Evolutionary conservation across 1,140 invertebrate genomes (phyloP), one percentile per base, ranked within the genome.

Genomic region (Diuraphis noxia): DNA sequence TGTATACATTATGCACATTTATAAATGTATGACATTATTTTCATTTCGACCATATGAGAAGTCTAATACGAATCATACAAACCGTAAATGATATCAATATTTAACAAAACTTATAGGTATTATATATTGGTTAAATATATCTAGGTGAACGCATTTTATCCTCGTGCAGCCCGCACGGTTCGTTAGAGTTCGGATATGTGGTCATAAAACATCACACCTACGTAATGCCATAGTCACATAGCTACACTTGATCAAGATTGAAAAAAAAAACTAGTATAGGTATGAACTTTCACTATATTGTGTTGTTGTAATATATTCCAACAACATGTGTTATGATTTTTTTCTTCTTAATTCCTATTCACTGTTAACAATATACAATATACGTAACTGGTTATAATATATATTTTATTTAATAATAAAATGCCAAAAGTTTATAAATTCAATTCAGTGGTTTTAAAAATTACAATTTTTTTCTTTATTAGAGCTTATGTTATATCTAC

Each of bases 211-310:
- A 79, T n/a, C 88, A 79, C 56, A 89, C 56, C 63, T 46, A 90
- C 40, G 72, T 36, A 30, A 38, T 41, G 25, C 41, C 30, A 13
- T 79, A 79, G 25, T 79, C 17, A 46, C 36, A 34, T 46, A 79
- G 1, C 41, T 90, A 79, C 30, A 30, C 38, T 63, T 10, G 36
- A 63, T 90, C 40, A 90, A 17, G n/a, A 43, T 56, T 25, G 17
- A 87, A 56, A 90, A 17, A 87, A 56, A 89, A 90, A 90, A 49
- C 46, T 49, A 49, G 46, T 46, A 46, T 90, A 79, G n/a, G n/a
- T n/a, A n/a, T 90, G 34, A 10, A 40, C 40, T n/a, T 41, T 19
- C 9, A 19, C 77, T 23, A 30, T 56, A 40, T 23, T 4, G 8
- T 81, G 30, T 81, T 38, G 9, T 81, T 81, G n/a, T n/a, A 72